Evolutionary conservation across 2,113 vertebrate species (phyloP), one percentile per base, ranked within the genome.

Genomic region (Neolamprologus kungweensis): DNA sequence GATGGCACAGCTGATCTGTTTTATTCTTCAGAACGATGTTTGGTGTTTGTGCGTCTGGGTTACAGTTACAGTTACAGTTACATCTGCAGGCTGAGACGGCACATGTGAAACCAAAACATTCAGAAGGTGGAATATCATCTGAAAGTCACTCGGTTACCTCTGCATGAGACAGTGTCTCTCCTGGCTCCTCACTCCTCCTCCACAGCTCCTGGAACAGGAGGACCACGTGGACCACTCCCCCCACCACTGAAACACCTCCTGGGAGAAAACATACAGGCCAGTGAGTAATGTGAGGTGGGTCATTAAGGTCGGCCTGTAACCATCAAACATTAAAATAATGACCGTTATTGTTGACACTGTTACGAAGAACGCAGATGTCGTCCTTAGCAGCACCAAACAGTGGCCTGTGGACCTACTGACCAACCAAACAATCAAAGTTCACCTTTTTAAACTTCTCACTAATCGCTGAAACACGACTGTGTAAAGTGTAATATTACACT

Each of bases 151-250:
- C 63, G 0, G 21, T 17, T 73, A 98, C 98, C 97, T 97, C 94
- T 98, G 97, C 9, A 89, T 94, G 87, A 98, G 93, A 94, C 98
- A 98, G 91, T 98, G 98, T 82, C 97, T 96, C 84, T 98, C 98
- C 85, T 97, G 96, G 63, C 97, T 97, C 94, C 95, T 97, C 68
- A 98, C 97, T 0, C 98, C 98, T 91, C 97, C 96, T 80, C 97
- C 98, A 0, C 98, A 98, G 91, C 97, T 98, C 26, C 97, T 96
- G 31, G 97, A 98, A 90, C 98, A 98, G 5, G 97, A 98, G 16
- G 97, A 97, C 98, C 98, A 98, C 73, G 97, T 98, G 88, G 97
- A 98, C 98, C 98, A 98, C 90, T 98, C 98, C 19, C 98, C 98
- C 98, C 98, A 98, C 98, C 98, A 98, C 88, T 97, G 96, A 88